These are phyloP conservation scores for Sceliomorpha sp. DNA, from an alignment of 2,888 invertebrate species.

Conservation along the genomic window DNA sequence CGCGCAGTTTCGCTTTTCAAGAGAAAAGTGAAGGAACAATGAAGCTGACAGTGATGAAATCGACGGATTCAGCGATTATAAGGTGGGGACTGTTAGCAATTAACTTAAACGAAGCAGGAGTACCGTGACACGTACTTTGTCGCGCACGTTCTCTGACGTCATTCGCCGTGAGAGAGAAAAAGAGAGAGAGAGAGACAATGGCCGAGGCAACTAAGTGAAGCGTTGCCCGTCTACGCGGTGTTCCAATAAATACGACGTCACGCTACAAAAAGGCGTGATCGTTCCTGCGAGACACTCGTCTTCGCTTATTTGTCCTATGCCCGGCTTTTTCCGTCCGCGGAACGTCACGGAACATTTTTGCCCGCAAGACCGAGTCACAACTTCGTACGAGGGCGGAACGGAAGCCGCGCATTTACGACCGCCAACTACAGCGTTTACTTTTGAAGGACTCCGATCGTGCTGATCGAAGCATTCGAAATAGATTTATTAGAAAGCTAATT, in stretches of 20 bases:
- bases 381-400: slow-evolving; percentile 12
- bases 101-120: slow-evolving; percentile 75
- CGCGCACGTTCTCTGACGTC: slow-evolving; percentile 71
- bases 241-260: slow-evolving; percentile 36
- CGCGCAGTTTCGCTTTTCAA: neutral
- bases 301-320: slow-evolving; percentile 8
- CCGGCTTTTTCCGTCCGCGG: neutral
- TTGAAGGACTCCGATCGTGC: too few species aligned
- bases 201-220: slow-evolving; percentile 17
- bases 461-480: too few species aligned
- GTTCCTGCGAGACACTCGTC: slow-evolving; percentile 8
- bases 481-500: too few species aligned
- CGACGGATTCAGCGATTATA: slow-evolving; percentile 60
- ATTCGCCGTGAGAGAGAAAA: slow-evolving; percentile 63
- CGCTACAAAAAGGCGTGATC: slow-evolving; percentile 17
- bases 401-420: neutral
- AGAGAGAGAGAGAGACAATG: slow-evolving; percentile 54
- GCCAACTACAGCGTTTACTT: neutral
- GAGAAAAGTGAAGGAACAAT: slow-evolving; percentile 23
- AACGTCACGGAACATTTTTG: neutral
- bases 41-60: slow-evolving; percentile 63
- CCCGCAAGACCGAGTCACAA: neutral
- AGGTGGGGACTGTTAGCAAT: slow-evolving; percentile 63
- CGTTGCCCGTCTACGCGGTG: slow-evolving; percentile 20
- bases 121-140: slow-evolving; percentile 78